These are phyloP conservation scores for Luperina nickerlii DNA, from an alignment of 2,888 invertebrate genomes.

Conservation along the genomic window DNA sequence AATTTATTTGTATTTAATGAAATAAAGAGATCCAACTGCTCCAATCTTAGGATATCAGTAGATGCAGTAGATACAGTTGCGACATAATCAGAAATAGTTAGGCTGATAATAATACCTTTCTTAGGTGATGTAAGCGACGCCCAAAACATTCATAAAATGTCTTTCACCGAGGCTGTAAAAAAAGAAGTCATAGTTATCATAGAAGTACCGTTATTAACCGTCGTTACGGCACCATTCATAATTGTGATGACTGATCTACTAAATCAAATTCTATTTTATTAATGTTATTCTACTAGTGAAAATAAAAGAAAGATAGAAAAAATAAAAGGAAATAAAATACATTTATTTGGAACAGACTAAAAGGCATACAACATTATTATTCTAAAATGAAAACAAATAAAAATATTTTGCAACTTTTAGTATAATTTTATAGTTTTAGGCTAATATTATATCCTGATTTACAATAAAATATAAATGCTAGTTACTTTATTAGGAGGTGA, in stretches of 20 bases:
- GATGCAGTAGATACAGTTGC: background rate
- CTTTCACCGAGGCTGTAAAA: constrained; percentile 4
- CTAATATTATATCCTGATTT: too few relatives aligned
- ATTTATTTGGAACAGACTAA: background rate
- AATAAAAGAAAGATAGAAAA: background rate
- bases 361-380: background rate
- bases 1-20: too few relatives aligned
- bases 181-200: constrained; percentile 7
- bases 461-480: background rate
- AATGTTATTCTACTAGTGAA: background rate
- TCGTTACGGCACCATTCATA: constrained; percentile 12
- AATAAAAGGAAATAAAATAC: background rate
- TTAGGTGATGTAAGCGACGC: background rate
- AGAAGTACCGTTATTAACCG: constrained; percentile 21
- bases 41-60: too few relatives aligned
- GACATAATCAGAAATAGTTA: background rate
- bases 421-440: background rate
- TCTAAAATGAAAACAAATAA: background rate
- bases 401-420: background rate
- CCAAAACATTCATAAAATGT: constrained; percentile 1
- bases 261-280: constrained; percentile 11
- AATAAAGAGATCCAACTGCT: too few relatives aligned
- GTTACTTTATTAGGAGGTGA: background rate
- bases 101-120: background rate
- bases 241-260: constrained; percentile 13